Evolutionary conservation across 2,888 invertebrate genomes (phyloP), one percentile per base, ranked within the genome.

Genomic region (Himalopsyche tibetana): DNA sequence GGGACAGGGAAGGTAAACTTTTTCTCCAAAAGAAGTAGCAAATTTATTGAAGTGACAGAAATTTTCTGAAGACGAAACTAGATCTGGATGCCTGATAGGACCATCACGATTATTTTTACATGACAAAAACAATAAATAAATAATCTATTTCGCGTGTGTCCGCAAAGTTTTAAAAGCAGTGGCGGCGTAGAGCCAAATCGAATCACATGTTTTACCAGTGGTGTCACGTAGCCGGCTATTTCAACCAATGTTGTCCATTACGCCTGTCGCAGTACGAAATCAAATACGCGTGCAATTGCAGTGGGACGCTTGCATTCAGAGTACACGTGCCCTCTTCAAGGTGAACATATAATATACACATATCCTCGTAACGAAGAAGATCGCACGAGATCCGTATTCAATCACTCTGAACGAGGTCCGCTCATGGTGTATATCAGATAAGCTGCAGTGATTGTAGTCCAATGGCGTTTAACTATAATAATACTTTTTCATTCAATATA

Each of bases 201-300:
- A 63, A 63, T 63, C 63, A 63, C 63, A 19, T 63, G 63, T 11
- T 28, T 63, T 28, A 5, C 51, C 51, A 51, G 15, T 51, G 28
- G 63, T 28, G 19, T 63, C 63, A 63, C 63, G 63, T 63, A 63
- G 19, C 28, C 19, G 63, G n/a, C 63, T 19, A 63, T 63, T 63
- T 63, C 63, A 63, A 12, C 63, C 63, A 63, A 19, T 63, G 63
- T 51, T 51, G 63, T n/a, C 63, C 63, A 63, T 63, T 63, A 63
- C 28, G 63, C 5, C 11, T n/a, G 63, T 63, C 28, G 63, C 63
- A 63, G 63, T 28, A 19, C 28, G 63, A 63, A 63, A 8, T 63
- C 63, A 19, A 63, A 63, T 28, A 28, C 63, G 63, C 28, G 63
- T 63, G 63, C 63, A 63, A 63, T 19, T 63, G 63, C 63, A 63